Base-by-base conservation (phyloP, 2,797 vertebrate genomes). In the Ctenopoma kingsleyae region DNA sequence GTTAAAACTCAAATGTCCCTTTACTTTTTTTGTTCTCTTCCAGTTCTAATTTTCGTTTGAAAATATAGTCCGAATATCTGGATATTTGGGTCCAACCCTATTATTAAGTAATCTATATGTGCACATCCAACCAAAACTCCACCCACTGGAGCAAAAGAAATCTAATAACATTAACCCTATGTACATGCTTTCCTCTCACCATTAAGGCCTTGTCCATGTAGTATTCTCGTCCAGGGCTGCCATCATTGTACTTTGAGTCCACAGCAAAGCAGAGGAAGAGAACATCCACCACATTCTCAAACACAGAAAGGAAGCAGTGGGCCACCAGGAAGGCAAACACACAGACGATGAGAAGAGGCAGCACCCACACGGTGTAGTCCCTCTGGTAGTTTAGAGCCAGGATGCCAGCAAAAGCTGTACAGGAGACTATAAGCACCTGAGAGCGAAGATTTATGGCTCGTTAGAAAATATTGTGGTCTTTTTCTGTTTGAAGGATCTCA, bases 241-340 rank as follows among this genome's bases (percentile, higher is more conserved):
- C 98, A 49, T 99, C 96, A 47, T 99, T 99, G 87, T 97, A 95
- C 90, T 98, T 99, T 67, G 95, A 93, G 92, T 99, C 98, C 68
- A 99, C 91, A 66, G 98, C 98, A 82, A 99, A 99, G 94, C 98
- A 99, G 82, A 99, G 96, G 94, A 99, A 99, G 66, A 99, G 95
- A 20, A 97, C 98, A 72, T 99, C 98, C 49, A 99, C 97, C 74
- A 99, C 98, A 76, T 96, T 98, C 95, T 99, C 98, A 60, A 96
- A 99, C 81, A 99, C 97, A 22, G 98, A 99, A 49, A 99, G 96
- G 94, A 99, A 99, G 91, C 98, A 99, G 90, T 99, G 97, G 67
- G 98, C 97, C 85, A 99, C 98, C 87, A 99, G 93, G 93, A 96
- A 99, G 78, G 98, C 96, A 87, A 99, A 99, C 63, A 98, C 81